Conservation (phyloP, 2,797 vertebrate genomes). For the Garrulus glandarius region DNA sequence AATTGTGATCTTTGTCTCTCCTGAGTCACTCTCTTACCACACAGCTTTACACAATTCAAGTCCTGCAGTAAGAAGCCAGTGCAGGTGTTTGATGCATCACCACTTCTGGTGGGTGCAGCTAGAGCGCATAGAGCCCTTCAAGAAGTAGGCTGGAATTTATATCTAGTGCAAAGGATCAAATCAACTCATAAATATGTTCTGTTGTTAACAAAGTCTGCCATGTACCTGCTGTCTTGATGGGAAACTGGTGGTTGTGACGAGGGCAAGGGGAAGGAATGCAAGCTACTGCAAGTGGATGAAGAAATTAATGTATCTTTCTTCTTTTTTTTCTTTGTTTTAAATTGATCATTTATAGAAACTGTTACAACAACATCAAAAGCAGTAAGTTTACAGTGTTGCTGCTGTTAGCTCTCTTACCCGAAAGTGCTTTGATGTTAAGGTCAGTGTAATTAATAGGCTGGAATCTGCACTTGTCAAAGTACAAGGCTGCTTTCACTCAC, state of each 20-base stretch:
- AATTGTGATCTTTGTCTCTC: background rate
- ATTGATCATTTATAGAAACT: background rate
- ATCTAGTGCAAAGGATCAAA: background rate
- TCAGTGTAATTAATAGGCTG: slow-evolving; percentile 32
- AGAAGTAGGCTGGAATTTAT: background rate
- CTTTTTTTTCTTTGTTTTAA: background rate
- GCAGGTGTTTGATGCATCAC: background rate
- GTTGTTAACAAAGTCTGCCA: background rate
- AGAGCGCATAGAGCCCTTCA: background rate
- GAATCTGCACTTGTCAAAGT: background rate
- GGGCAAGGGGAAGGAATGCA: background rate
- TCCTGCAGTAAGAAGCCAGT: background rate
- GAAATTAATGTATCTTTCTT: background rate
- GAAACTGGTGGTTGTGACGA: background rate
- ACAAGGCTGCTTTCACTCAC: slow-evolving; percentile 31
- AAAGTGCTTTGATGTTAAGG: slow-evolving; percentile 19
- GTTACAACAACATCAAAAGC: background rate
- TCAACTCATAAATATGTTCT: background rate
- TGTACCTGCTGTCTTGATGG: background rate
- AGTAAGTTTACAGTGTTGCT: background rate
- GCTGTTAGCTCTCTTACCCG: background rate
- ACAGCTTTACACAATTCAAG: background rate
- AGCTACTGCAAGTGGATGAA: background rate
- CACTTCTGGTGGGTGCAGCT: background rate
- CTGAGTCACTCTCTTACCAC: background rate